Evolutionary conservation across 2,797 vertebrate genomes (phyloP).

Genomic region (Harpagifer antarcticus): DNA sequence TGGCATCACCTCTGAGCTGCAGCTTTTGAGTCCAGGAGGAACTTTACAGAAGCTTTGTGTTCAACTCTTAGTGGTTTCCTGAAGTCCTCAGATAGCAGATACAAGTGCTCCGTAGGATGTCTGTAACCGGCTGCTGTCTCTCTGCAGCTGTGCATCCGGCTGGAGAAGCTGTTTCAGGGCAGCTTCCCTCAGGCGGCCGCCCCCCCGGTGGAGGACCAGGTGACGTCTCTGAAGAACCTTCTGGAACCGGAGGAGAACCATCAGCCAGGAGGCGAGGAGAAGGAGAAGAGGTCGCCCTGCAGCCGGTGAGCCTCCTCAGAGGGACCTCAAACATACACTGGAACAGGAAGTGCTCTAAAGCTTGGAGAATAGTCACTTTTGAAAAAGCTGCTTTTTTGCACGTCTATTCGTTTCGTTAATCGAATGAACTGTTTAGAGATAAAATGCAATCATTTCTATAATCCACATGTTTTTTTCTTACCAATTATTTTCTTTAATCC

Average conservation of each 20-base stretch:
- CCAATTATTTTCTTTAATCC: no score
- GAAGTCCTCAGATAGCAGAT: no score
- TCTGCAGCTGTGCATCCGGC: constrained; percentile 85
- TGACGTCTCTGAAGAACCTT: constrained; percentile 85
- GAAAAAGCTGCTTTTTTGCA: no score
- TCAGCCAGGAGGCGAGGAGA: constrained; percentile 29
- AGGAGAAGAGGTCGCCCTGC: background rate
- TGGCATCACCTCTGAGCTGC: no score
- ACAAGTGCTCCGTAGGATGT: background rate
- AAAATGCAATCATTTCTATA: no score
- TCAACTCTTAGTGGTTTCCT: no score
- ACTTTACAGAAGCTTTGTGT: background rate
- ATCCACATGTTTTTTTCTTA: no score
- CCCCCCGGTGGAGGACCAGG: constrained; percentile 79
- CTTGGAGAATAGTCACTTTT: no score
- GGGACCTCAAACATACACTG: background rate
- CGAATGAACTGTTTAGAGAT: no score
- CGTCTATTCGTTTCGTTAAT: no score
- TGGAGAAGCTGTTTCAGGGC: constrained; percentile 91
- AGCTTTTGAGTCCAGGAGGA: background rate
- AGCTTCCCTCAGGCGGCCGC: constrained; percentile 88
- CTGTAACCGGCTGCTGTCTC: constrained; percentile 30
- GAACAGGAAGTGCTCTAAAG: background rate
- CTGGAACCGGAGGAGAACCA: constrained; percentile 81
- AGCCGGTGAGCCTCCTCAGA: constrained; percentile 57